Evolutionary conservation across 1,140 invertebrate genomes (phyloP).

Genomic region (Batillaria attramentaria): DNA sequence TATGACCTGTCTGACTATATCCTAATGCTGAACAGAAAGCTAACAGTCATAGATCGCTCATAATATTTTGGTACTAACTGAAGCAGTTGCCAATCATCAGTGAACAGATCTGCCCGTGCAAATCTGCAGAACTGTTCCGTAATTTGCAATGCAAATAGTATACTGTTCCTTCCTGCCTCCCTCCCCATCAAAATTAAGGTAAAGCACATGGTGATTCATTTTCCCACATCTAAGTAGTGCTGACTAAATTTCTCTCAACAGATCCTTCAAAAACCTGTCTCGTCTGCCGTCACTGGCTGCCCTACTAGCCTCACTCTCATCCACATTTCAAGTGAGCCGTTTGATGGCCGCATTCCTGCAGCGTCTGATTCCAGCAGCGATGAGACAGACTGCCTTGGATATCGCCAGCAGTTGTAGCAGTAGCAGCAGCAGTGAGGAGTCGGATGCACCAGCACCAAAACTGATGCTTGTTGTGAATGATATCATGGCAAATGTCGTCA

Average conservation of each 20-base stretch:
- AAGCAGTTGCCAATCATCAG: no score
- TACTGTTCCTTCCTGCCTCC: background rate
- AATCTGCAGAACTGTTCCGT: background rate
- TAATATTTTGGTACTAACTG: no score
- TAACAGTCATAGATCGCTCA: no score
- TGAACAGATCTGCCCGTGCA: background rate
- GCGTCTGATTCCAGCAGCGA: constrained; percentile 53
- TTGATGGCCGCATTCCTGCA: constrained; percentile 49
- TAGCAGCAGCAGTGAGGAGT: constrained; percentile 48
- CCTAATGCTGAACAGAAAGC: no score
- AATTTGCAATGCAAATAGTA: background rate
- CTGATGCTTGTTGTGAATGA: constrained; percentile 43
- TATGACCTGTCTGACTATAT: no score
- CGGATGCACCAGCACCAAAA: constrained; percentile 27
- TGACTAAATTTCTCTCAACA: constrained; percentile 32
- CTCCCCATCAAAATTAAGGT: background rate
- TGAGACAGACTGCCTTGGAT: constrained; percentile 49
- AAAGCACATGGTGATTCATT: background rate
- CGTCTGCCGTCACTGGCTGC: constrained; percentile 47
- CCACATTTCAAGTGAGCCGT: constrained; percentile 41
- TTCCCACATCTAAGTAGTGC: background rate
- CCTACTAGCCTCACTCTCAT: constrained; percentile 42
- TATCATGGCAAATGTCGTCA: constrained; percentile 37
- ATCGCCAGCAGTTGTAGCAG: constrained; percentile 42
- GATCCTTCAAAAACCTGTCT: constrained; percentile 58